Conservation (phyloP, 2,888 invertebrate genomes). For the Aradus depressus region DNA sequence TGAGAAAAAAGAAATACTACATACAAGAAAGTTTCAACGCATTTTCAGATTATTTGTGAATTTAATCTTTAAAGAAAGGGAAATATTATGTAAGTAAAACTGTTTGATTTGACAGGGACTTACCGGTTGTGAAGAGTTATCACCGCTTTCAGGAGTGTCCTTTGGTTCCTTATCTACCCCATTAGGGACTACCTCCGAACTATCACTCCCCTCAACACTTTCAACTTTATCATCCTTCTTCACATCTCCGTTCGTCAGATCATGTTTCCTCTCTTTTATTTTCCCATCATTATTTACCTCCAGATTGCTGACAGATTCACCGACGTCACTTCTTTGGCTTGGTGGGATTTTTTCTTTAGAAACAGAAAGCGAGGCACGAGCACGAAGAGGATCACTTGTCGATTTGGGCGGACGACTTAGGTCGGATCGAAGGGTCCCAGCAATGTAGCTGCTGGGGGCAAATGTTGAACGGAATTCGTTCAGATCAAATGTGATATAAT, state of each 20-base stretch:
- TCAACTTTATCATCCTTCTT: conserved; percentile 15
- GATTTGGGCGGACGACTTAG: conserved; percentile 15
- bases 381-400: conserved; percentile 9
- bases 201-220: neutral
- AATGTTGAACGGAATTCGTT: conserved; percentile 23
- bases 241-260: conserved; percentile 10
- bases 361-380: conserved; percentile 8
- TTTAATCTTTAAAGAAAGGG: too few relatives aligned
- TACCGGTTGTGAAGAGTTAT: conserved; percentile 9
- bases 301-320: conserved; percentile 17
- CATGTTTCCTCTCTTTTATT: conserved; percentile 6
- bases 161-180: conserved; percentile 6
- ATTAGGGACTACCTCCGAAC: conserved; percentile 9
- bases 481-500: conserved; percentile 22
- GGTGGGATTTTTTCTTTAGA: conserved; percentile 18
- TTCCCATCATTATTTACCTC: conserved; percentile 23
- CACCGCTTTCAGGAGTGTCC: conserved; percentile 3
- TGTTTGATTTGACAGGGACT: too few relatives aligned
- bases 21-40: too few relatives aligned
- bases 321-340: conserved; percentile 12
- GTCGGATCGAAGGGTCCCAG: conserved; percentile 8
- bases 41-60: too few relatives aligned
- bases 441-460: conserved; percentile 22
- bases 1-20: too few relatives aligned
- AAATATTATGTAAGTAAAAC: too few relatives aligned